Conservation (phyloP, 2,113 vertebrate species). For the Paedocypris sp. region DNA sequence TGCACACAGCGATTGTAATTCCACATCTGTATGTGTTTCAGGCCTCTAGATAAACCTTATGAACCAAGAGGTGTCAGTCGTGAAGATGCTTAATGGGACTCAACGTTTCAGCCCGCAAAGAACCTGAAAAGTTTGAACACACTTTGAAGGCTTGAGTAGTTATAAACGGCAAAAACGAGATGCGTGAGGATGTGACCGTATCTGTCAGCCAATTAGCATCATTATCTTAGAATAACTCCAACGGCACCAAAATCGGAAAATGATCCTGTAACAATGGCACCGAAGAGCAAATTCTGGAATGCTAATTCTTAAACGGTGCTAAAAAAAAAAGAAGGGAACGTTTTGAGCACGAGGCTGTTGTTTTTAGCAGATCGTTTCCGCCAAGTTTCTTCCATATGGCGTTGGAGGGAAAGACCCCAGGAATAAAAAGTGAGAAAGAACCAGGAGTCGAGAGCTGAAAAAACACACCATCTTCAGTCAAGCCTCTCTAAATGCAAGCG, state of each 20-base stretch:
- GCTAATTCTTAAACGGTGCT: slow-evolving; percentile 32
- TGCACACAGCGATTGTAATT: slow-evolving; percentile 7
- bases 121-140: background rate
- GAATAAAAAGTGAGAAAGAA: slow-evolving; percentile 33
- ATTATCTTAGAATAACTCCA: slow-evolving; percentile 26
- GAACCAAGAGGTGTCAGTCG: slow-evolving; percentile 4
- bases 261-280: slow-evolving; percentile 16
- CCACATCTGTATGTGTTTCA: slow-evolving; percentile 15
- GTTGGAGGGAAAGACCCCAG: slow-evolving; percentile 18
- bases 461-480: slow-evolving; percentile 36
- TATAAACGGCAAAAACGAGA: slow-evolving; percentile 19
- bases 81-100: slow-evolving; percentile 4
- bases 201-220: slow-evolving; percentile 10
- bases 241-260: slow-evolving; percentile 27
- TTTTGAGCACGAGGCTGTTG: slow-evolving; percentile 39
- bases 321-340: slow-evolving; percentile 12
- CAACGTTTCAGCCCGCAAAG: background rate
- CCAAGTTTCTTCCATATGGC: slow-evolving; percentile 42
- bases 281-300: slow-evolving; percentile 38
- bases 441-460: slow-evolving; percentile 34
- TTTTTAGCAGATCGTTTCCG: slow-evolving; percentile 46
- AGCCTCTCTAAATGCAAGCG: slow-evolving; percentile 32
- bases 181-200: background rate
- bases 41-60: slow-evolving; percentile 9
- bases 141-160: background rate